These are phyloP conservation scores for Hirundichthys speculiger DNA, from an alignment of 2,113 vertebrate genomes.

Conservation along the genomic window DNA sequence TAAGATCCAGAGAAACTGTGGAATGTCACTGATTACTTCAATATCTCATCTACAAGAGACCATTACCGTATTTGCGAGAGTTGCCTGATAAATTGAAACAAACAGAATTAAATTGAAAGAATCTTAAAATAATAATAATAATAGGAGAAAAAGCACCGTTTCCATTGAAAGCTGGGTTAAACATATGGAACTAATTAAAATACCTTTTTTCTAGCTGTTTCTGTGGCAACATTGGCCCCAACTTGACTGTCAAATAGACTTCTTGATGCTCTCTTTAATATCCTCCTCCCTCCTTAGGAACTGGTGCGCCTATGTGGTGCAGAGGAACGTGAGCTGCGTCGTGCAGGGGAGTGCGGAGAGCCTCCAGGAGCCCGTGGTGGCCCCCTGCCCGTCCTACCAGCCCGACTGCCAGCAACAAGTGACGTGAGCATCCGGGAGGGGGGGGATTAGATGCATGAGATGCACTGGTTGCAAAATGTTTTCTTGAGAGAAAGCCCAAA, in stretches of 20 bases:
- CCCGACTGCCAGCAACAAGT: constrained; percentile 84
- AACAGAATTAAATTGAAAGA: accelerated
- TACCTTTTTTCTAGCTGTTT: constrained; percentile 8
- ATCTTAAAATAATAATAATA: not conserved
- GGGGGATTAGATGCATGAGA: constrained; percentile 30
- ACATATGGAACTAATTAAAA: constrained; percentile 7
- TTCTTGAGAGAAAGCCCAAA: constrained; percentile 22
- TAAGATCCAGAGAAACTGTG: constrained; percentile 53
- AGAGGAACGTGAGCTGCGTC: constrained; percentile 93
- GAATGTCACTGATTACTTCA: constrained; percentile 43
- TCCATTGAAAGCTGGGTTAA: too few relatives aligned
- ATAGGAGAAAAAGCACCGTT: not conserved
- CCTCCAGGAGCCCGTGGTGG: constrained; percentile 88
- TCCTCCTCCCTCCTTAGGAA: constrained; percentile 80
- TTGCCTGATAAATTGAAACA: constrained; percentile 12
- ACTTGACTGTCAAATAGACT: not conserved
- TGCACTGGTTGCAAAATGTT: constrained; percentile 30
- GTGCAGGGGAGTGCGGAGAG: constrained; percentile 91
- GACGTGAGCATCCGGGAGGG: constrained; percentile 75
- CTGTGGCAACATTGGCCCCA: not conserved
- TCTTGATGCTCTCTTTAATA: not conserved
- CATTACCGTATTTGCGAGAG: constrained; percentile 1
- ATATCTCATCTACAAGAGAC: not conserved
- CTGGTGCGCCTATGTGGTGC: constrained; percentile 96
- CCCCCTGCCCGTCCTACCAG: constrained; percentile 86